A percentile compares a stretch with the other conserved stretches of the same genome.
Conservation (phyloP, 2,113 vertebrate genomes). For the Pampusana beccarii region DNA sequence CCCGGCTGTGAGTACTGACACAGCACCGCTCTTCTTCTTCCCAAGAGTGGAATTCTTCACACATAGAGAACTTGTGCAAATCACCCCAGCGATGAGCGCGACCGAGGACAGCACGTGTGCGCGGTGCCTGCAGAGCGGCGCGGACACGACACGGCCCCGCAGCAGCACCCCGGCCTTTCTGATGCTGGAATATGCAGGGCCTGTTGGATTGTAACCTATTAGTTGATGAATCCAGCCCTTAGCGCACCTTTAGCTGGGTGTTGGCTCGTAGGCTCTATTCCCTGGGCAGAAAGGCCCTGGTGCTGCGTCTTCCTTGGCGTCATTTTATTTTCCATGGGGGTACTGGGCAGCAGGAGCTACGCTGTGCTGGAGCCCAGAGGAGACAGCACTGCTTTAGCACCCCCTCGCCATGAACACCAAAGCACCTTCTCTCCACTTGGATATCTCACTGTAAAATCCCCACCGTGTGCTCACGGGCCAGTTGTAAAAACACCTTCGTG, state of each 20-base stretch:
- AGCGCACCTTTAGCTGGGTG: not conserved
- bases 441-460: not conserved
- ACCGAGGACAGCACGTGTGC: accelerated
- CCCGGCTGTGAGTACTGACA: not conserved
- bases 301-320: not conserved
- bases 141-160: not conserved
- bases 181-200: not conserved
- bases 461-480: not conserved
- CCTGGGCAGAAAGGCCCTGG: accelerated
- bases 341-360: not conserved
- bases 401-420: not conserved
- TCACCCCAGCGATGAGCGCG: accelerated
- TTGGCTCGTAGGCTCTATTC: not conserved
- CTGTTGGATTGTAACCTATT: not conserved
- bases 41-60: not conserved
- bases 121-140: not conserved
- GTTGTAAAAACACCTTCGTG: not conserved
- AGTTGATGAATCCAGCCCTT: not conserved
- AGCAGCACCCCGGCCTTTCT: not conserved
- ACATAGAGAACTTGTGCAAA: not conserved
- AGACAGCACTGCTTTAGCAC: not conserved
- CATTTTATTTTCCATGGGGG: not conserved
- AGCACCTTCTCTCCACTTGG: not conserved
- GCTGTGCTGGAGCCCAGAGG: not conserved
- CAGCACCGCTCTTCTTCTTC: not conserved